Evolutionary conservation across 2,113 vertebrate species (phyloP).

Genomic region (Tenrec ecaudatus): DNA sequence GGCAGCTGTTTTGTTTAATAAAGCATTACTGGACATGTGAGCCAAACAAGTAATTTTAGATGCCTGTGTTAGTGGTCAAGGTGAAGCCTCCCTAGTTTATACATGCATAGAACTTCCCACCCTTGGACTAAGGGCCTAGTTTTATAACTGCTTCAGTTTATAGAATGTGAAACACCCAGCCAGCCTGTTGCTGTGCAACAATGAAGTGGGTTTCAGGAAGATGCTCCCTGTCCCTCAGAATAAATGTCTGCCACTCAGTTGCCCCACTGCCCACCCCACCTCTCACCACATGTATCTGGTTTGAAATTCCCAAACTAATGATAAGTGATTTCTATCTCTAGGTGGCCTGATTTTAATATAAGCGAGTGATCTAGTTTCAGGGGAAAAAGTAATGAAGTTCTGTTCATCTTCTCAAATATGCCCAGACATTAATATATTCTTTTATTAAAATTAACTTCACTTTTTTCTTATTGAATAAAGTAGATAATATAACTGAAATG

Average conservation of each 20-base stretch:
- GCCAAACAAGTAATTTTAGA: not conserved
- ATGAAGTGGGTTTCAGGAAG: not conserved
- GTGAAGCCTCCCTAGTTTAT: not conserved
- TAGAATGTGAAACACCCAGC: not conserved
- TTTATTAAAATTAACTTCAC: constrained; percentile 19
- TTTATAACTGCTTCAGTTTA: constrained; percentile 30
- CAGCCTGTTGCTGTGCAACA: not conserved
- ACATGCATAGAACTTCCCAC: not conserved
- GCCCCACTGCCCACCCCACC: not conserved
- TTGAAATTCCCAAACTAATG: not conserved
- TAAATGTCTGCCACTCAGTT: not conserved
- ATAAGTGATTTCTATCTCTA: constrained; percentile 13
- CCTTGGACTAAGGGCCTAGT: not conserved
- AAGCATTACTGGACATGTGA: constrained; percentile 11
- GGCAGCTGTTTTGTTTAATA: not conserved
- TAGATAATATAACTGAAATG: not conserved
- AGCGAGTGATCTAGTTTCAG: constrained; percentile 31
- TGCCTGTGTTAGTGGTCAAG: not conserved
- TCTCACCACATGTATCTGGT: not conserved
- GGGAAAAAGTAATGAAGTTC: not conserved
- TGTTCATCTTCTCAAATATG: constrained; percentile 5
- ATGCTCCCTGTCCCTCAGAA: not conserved
- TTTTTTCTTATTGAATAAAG: constrained; percentile 8
- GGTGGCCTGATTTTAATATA: not conserved
- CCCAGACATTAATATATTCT: not conserved